A percentile compares a stretch with the other conserved stretches of the same genome.
phyloP scores from a whole-genome alignment of 1,140 invertebrate genomes.

The Drosophila auraria region DNA sequence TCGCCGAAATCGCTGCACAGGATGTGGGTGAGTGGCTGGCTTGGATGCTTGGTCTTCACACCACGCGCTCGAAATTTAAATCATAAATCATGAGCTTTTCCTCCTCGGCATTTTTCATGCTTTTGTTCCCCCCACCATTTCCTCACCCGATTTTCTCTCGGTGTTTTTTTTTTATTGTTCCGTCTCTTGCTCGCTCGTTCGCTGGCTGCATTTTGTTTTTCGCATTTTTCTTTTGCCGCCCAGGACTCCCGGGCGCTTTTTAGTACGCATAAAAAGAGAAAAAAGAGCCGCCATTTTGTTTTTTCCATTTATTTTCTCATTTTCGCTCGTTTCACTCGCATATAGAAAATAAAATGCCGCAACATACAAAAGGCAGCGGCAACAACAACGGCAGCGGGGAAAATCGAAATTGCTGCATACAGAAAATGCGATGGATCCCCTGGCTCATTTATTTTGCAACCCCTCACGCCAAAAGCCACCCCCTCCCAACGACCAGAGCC shows the following conservation, averaged over 20 bases:
- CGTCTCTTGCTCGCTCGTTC: conserved; percentile 39
- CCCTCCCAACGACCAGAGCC: conserved; percentile 7
- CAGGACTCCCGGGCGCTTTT: conserved; percentile 70
- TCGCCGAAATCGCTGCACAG: conserved; percentile 23
- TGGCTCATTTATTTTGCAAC: conserved; percentile 55
- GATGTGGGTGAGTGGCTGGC: conserved; percentile 32
- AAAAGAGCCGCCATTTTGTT: conserved; percentile 80
- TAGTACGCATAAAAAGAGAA: conserved; percentile 82
- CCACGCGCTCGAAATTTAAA: conserved; percentile 77
- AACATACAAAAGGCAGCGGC: conserved; percentile 56
- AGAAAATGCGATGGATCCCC: conserved; percentile 57
- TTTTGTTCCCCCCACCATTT: conserved; percentile 27
- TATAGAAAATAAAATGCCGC: conserved; percentile 84
- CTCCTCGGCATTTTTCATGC: conserved; percentile 71
- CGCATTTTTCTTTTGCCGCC: conserved; percentile 72
- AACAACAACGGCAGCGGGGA: conserved; percentile 39
- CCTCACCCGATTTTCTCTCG: conserved; percentile 22
- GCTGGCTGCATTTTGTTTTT: conserved; percentile 74
- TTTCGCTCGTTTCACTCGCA: conserved; percentile 70
- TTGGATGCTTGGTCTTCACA: conserved; percentile 65
- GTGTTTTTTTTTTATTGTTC: conserved; percentile 36
- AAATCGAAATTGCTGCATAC: conserved; percentile 66
- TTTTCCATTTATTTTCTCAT: conserved; percentile 81
- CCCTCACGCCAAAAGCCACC: neutral
- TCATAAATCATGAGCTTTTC: conserved; percentile 84